Evolutionary conservation across 2,113 vertebrate species (phyloP), one percentile per base, ranked within the genome.

Genomic region (Tor tambroides): DNA sequence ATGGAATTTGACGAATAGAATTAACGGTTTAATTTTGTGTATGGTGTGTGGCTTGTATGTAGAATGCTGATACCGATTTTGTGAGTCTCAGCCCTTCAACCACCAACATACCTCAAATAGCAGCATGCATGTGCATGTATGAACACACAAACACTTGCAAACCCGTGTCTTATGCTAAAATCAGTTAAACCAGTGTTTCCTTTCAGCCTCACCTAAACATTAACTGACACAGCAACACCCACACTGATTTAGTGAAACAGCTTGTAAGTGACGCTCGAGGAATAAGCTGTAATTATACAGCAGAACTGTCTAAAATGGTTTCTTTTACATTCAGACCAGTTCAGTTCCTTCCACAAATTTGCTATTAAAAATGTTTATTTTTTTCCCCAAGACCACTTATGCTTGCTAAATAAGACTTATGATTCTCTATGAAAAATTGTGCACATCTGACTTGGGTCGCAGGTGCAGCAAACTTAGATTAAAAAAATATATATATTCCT

Each of bases 141-240:
- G n/a, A 81, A 43, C 23, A 41, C 32, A 38, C 56, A 80, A 59
- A 63, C 19, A 59, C 56, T 9, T n/a, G 21, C 74, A 78, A 49
- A 28, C 26, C 26, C 1, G 9, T 14, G 21, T 23, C 59, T 28
- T 46, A 30, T 61, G 54, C 26, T 26, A 23, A 75, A 14, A 41
- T 80, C 75, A 51, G 67, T 82, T 83, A 72, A 43, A 79, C 59
- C 46, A 41, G 17, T 32, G 26, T 67, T 78, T 72, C 79, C 75
- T 85, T 3, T 35, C 15, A 9, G 12, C 41, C 59, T 32, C 75
- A 80, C 49, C 41, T 79, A 51, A 56, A 67, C 63, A 72, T 59
- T 65, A 81, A 81, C 80, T 30, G 59, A 81, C 23, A 30, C 15
- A 14, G 59, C 38, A 81, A 65, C 80, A 67, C 80, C 59, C 80